phyloP scores from a whole-genome alignment of 1,140 invertebrate species.

The Gonatopus flavifemur region DNA sequence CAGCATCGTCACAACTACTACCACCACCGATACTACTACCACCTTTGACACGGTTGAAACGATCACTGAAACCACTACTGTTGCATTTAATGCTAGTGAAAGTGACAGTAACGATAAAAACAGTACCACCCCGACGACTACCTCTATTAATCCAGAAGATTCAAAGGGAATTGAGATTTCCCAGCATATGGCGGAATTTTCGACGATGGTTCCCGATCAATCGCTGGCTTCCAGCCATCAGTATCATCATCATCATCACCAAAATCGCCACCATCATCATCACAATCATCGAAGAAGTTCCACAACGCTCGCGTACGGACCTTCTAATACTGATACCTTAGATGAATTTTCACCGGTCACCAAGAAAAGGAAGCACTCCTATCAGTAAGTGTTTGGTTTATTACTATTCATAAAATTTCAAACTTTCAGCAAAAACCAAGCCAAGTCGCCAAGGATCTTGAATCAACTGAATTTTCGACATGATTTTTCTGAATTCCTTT shows the following conservation, averaged over 20 bases:
- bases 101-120: background rate
- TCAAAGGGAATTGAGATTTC: constrained; percentile 32
- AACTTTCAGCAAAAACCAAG: background rate
- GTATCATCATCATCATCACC: constrained; percentile 36
- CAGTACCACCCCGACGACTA: constrained; percentile 12
- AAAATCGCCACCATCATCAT: constrained; percentile 39
- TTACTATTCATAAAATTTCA: background rate
- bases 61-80: background rate
- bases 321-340: constrained; percentile 19
- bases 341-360: constrained; percentile 33
- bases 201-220: constrained; percentile 41
- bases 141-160: constrained; percentile 21
- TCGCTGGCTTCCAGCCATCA: constrained; percentile 35
- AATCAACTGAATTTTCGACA: no score
- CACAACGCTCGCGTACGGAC: constrained; percentile 22
- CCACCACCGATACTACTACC: background rate
- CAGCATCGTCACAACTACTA: background rate
- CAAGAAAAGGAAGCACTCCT: constrained; percentile 46
- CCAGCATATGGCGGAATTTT: constrained; percentile 39
- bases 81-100: background rate
- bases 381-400: constrained; percentile 40
- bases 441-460: constrained; percentile 1
- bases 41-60: background rate
- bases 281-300: constrained; percentile 37
- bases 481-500: no score